A percentile compares a stretch with the other conserved stretches of the same genome.
Conservation (phyloP, 2,113 vertebrate species). For the Oreochromis spilurus region DNA sequence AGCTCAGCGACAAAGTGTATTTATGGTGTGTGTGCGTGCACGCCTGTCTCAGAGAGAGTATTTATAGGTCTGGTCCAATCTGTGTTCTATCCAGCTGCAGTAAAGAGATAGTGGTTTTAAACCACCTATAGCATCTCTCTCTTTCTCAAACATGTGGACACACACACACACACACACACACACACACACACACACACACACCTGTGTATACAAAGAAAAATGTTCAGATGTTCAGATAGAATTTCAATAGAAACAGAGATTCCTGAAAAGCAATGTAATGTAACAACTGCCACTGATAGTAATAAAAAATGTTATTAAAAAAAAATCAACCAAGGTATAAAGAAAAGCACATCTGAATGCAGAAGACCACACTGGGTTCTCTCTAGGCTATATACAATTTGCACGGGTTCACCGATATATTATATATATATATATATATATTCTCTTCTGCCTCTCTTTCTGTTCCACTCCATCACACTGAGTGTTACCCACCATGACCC, state of each 20-base stretch:
- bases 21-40: slow-evolving; percentile 38
- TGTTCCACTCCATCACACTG: neutral
- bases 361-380: neutral
- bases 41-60: slow-evolving; percentile 31
- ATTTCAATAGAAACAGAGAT: neutral
- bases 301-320: neutral
- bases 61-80: slow-evolving; percentile 62
- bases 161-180: neutral
- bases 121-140: slow-evolving; percentile 5
- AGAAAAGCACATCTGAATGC: neutral
- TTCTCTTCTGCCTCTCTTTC: neutral
- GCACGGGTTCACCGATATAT: neutral
- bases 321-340: neutral
- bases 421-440: accelerated
- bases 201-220: neutral
- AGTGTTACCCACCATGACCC: neutral
- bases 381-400: neutral
- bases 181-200: neutral
- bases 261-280: neutral
- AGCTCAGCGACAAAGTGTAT: slow-evolving; percentile 56
- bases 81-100: slow-evolving; percentile 59
- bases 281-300: neutral
- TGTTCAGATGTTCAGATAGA: neutral
- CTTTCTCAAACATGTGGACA: neutral
- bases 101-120: slow-evolving; percentile 52